phyloP scores from a whole-genome alignment of 2,888 invertebrate genomes.

The Ophraella communa region DNA sequence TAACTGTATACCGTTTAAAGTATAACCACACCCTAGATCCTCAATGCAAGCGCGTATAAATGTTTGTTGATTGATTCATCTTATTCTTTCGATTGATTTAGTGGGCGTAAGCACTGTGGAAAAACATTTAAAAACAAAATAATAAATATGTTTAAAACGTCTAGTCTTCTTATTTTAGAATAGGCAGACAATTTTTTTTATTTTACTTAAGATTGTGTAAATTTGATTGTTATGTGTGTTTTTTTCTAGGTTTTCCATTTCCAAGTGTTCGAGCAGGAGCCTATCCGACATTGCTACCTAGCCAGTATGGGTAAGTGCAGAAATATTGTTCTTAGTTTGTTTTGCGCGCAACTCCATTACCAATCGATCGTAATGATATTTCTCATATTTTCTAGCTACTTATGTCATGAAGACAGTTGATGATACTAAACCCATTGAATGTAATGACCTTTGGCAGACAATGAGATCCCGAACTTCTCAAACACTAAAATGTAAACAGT shows the following conservation, averaged over 20 bases:
- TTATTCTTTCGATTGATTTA: too few relatives aligned
- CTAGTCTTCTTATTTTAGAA: too few relatives aligned
- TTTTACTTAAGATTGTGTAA: too few relatives aligned
- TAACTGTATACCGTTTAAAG: too few relatives aligned
- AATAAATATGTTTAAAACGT: too few relatives aligned
- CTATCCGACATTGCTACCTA: slow-evolving; percentile 78
- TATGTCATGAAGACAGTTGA: slow-evolving; percentile 58
- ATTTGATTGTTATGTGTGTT: background rate
- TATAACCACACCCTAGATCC: too few relatives aligned
- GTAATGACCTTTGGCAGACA: slow-evolving; percentile 58
- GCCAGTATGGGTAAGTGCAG: slow-evolving; percentile 84
- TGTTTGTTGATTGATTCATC: too few relatives aligned
- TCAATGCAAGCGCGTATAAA: too few relatives aligned
- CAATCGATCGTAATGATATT: slow-evolving; percentile 56
- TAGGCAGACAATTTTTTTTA: too few relatives aligned
- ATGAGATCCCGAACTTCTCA: slow-evolving; percentile 55
- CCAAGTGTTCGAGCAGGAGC: slow-evolving; percentile 77
- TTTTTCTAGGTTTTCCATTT: slow-evolving; percentile 71
- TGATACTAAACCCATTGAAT: slow-evolving; percentile 58
- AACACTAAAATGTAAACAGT: slow-evolving; percentile 59
- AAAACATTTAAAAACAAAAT: too few relatives aligned
- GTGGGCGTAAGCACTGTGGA: too few relatives aligned
- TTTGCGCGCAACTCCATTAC: slow-evolving; percentile 44
- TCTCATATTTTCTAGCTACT: slow-evolving; percentile 59
- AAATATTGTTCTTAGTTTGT: slow-evolving; percentile 10